Conservation (phyloP, 2,113 vertebrate species). For the Aphelocoma coerulescens region DNA sequence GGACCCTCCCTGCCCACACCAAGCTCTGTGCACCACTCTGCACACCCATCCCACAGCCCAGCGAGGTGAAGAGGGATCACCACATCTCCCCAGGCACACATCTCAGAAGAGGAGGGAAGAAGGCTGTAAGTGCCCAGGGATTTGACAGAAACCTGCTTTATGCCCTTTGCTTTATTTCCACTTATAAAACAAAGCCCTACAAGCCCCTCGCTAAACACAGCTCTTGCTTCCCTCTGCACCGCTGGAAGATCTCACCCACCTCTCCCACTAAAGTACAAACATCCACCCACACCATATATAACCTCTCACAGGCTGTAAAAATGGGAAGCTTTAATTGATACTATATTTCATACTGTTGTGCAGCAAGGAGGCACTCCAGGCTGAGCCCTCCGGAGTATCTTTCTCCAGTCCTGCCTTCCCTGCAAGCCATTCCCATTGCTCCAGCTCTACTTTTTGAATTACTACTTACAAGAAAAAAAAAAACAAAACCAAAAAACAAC, state of each 20-base stretch:
- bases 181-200: background rate
- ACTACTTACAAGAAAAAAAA: background rate
- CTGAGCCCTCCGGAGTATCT: slow-evolving; percentile 2
- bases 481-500: background rate
- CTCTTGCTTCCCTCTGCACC: background rate
- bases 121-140: background rate
- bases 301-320: slow-evolving; percentile 32
- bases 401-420: background rate
- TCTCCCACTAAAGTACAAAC: slow-evolving; percentile 25
- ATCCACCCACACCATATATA: slow-evolving; percentile 27
- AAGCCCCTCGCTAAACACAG: background rate
- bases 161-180: slow-evolving; percentile 5
- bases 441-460: background rate
- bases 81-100: rapidly evolving
- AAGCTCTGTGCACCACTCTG: background rate
- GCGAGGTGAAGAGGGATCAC: rapidly evolving
- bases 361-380: slow-evolving; percentile 43
- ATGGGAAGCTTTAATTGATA: slow-evolving; percentile 59
- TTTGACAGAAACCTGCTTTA: slow-evolving; percentile 11
- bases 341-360: slow-evolving; percentile 61
- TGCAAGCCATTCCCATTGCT: background rate
- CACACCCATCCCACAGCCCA: background rate
- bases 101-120: background rate
- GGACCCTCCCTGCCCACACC: background rate
- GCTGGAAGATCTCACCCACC: background rate